Evolutionary conservation across 2,797 vertebrate species (phyloP), one percentile per base, ranked within the genome.

Genomic region (Limnodromus scolopaceus): DNA sequence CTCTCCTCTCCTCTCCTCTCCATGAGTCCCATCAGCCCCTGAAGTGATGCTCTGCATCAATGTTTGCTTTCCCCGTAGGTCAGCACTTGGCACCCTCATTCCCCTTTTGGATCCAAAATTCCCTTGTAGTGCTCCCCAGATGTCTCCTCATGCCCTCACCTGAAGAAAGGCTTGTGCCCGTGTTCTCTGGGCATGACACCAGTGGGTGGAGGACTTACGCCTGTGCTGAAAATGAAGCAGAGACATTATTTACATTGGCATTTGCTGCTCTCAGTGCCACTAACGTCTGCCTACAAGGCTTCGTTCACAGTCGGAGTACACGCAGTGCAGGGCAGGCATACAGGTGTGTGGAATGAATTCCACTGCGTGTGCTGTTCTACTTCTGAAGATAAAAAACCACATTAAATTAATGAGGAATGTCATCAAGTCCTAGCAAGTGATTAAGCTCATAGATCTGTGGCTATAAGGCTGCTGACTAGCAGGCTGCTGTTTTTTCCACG

Each of bases 341-440:
- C 72, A 91, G 53, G 79, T 96, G 75, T 72, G 84, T n/a, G n/a
- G 87, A 90, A 79, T 58, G 66, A 84, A 88, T 79, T 84, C 84
- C 70, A 92, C 48, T 48, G 34, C 3, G 0, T 22, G 49, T 82
- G n/a, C 65, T 63, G 10, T 34, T 86, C 89, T 79, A 51, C 32
- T 72, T 89, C 71, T 87, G 80, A 92, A 93, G 70, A 84, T 55
- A 87, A 89, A 94, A 94, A 93, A 16, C 2, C 49, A 38, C 54
- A 54, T 43, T 43, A 74, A 89, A 90, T 83, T 82, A 94, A 82
- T 46, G 53, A 76, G 55, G 74, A 92, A 64, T 53, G 64, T 49
- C 70, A 83, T 81, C 63, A 84, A 77, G 86, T 68, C 60, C 28
- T 41, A 76, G 53, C 39, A 92, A 64, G 70, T 49, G 64, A 90